A percentile compares a stretch with the other conserved stretches of the same genome.
phyloP scores from a whole-genome alignment of 2,797 vertebrate genomes.

The Diplodus sargus region DNA sequence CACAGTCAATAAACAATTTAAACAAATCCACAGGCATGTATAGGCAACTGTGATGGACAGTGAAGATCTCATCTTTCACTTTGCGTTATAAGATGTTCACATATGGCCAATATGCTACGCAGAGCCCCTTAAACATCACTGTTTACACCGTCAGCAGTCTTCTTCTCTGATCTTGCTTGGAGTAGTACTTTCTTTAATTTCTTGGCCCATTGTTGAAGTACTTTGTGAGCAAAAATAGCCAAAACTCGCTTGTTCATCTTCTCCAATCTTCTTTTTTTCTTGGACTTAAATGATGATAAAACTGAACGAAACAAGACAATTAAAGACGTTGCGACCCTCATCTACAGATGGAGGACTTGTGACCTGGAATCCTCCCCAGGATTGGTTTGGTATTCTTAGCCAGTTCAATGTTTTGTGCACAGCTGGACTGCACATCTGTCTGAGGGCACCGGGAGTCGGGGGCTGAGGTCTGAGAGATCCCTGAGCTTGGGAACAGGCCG shows the following conservation, averaged over 20 bases:
- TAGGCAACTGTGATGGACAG: too few relatives aligned
- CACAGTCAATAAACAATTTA: too few relatives aligned
- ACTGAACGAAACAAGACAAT: not conserved
- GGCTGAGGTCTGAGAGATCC: constrained; percentile 25
- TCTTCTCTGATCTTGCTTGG: too few relatives aligned
- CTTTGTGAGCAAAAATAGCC: not conserved
- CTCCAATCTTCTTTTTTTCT: not conserved
- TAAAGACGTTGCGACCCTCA: not conserved
- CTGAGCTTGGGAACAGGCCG: constrained; percentile 29
- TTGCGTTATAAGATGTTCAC: too few relatives aligned
- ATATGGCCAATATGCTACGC: too few relatives aligned
- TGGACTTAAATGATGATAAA: not conserved
- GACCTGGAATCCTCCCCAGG: constrained; percentile 10
- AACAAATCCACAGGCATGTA: too few relatives aligned
- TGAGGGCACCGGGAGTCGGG: constrained; percentile 15
- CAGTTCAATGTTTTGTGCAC: constrained; percentile 31
- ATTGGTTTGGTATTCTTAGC: constrained; percentile 37
- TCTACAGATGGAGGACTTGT: not conserved
- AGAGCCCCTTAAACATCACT: too few relatives aligned
- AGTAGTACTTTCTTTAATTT: too few relatives aligned
- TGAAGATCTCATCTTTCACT: too few relatives aligned
- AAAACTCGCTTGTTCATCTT: not conserved
- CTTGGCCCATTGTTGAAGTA: too few relatives aligned
- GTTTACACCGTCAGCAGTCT: too few relatives aligned
- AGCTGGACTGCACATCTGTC: constrained; percentile 68